Evolutionary conservation across 1,140 invertebrate genomes (phyloP), one percentile per base, ranked within the genome.

Genomic region (Riptortus pedestris): DNA sequence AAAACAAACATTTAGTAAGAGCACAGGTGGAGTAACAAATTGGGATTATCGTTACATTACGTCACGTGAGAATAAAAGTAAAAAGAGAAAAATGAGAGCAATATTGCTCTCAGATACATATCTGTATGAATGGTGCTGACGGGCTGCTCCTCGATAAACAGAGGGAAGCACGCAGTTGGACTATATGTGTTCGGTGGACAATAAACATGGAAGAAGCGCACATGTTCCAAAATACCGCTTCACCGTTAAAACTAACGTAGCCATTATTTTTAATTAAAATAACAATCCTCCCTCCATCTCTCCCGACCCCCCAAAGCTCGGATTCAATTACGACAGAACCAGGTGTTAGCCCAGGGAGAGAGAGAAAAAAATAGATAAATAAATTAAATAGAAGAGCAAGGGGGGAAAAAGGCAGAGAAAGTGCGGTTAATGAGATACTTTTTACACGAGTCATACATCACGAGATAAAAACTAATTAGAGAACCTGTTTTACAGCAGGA

Each of bases 241-340:
- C 4, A 1, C n/a, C 45, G 9, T 1, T 47, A 47, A 47, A 47
- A 47, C n/a, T 47, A 47, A 22, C 45, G n/a, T 22, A 22, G 45
- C 22, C 45, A 47, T 47, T 47, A 47, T 47, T 47, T 47, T 47
- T 47, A 47, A 47, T 47, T 47, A 47, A 47, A 47, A 47, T 47
- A 47, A 47, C 45, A 47, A 47, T 47, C 45, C 45, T 18, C 45
- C 22, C 45, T 18, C n/a, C n/a, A n/a, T n/a, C 45, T 45, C 43
- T 18, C 9, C 45, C 7, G 45, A 22, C 45, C 45, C 18, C 16
- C n/a, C n/a, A n/a, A n/a, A n/a, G n/a, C n/a, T n/a, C n/a, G n/a
- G n/a, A 47, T 47, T 47, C 45, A 47, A 47, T 47, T 47, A 22
- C 45, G 45, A 47, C 45, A 47, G 22, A 47, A 22, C n/a, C 45